Percentiles rank a stretch among this genome's conserved stretches.
Evolutionary conservation across 2,888 invertebrate species (phyloP).

Genomic region (Melolontha melolontha): DNA sequence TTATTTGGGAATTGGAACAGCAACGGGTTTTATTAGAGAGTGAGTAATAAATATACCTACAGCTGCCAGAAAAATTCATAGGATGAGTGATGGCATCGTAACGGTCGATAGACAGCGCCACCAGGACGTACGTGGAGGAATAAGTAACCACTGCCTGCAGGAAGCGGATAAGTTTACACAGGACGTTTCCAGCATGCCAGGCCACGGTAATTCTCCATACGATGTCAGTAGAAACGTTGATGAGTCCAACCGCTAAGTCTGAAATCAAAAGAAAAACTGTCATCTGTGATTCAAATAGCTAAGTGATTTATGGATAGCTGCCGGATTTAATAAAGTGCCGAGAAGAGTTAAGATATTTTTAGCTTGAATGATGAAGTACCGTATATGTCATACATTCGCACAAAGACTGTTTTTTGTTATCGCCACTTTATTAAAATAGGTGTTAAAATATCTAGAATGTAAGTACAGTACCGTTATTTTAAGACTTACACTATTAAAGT

Average conservation of each 20-base stretch:
- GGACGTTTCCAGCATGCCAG: constrained; percentile 90
- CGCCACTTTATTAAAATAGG: too few species aligned
- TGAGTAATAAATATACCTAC: constrained; percentile 72
- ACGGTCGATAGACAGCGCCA: constrained; percentile 91
- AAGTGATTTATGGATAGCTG: constrained; percentile 9
- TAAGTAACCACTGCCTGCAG: constrained; percentile 90
- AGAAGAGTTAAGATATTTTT: neutral
- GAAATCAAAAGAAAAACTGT: constrained; percentile 58
- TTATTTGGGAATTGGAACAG: neutral
- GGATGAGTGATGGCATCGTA: constrained; percentile 95
- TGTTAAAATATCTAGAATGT: too few species aligned
- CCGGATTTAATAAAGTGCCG: neutral
- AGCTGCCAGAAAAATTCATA: constrained; percentile 94
- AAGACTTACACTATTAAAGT: too few species aligned
- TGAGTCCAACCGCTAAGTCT: constrained; percentile 90
- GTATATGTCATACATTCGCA: too few species aligned
- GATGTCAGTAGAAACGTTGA: constrained; percentile 91
- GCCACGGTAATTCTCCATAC: constrained; percentile 89
- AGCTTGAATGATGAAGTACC: too few species aligned
- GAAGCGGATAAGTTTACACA: constrained; percentile 89
- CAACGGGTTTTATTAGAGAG: neutral
- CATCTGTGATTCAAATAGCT: constrained; percentile 8
- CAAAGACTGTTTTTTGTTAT: too few species aligned
- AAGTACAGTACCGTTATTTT: too few species aligned
- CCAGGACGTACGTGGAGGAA: constrained; percentile 92